Conservation (phyloP, 2,888 invertebrate genomes). For the Tuta absoluta region DNA sequence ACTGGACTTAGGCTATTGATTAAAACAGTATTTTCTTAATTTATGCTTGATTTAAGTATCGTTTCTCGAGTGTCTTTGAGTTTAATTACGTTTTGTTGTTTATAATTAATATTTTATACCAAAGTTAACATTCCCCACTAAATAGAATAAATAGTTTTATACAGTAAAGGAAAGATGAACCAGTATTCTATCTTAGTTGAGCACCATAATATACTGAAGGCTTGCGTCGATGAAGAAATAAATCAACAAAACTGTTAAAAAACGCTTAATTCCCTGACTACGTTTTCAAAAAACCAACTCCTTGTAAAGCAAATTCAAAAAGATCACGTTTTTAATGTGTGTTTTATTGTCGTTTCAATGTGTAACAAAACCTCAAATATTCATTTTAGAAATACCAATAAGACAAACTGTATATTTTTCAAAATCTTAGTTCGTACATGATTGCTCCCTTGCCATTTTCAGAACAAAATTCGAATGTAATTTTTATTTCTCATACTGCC, state of each 20-base stretch:
- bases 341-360: too few relatives aligned
- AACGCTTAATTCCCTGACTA: too few relatives aligned
- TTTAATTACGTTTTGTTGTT: slow-evolving; percentile 78
- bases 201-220: slow-evolving; percentile 48
- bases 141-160: slow-evolving; percentile 72
- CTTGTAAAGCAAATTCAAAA: too few relatives aligned
- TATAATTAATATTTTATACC: slow-evolving; percentile 83
- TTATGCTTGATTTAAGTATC: slow-evolving; percentile 76
- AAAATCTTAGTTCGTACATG: too few relatives aligned
- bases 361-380: too few relatives aligned
- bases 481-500: too few relatives aligned
- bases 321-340: too few relatives aligned
- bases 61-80: slow-evolving; percentile 73
- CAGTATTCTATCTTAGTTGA: slow-evolving; percentile 63
- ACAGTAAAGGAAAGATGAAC: slow-evolving; percentile 44
- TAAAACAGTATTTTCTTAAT: slow-evolving; percentile 78
- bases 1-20: slow-evolving; percentile 69
- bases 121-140: slow-evolving; percentile 88
- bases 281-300: too few relatives aligned
- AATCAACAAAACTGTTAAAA: not conserved
- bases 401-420: too few relatives aligned
- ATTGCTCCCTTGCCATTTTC: too few relatives aligned
- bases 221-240: slow-evolving; percentile 5
- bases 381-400: too few relatives aligned
- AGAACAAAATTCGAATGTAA: too few relatives aligned